phyloP scores from a whole-genome alignment of 2,113 vertebrate genomes.

The Romanogobio albipinnatus region DNA sequence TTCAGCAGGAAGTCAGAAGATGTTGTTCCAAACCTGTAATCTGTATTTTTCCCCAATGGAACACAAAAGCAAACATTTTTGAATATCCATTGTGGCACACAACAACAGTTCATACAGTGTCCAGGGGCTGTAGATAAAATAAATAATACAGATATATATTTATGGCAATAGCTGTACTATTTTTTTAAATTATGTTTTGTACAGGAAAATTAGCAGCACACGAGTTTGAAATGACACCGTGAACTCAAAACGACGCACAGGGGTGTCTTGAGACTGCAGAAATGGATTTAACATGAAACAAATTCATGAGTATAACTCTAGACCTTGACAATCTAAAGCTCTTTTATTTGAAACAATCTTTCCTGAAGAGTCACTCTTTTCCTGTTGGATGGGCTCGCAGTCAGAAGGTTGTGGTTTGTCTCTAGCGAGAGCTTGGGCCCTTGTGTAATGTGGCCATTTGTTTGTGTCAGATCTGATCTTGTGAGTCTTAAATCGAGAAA shows the following conservation, averaged over 20 bases:
- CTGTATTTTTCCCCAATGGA: background rate
- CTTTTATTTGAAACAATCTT: constrained; percentile 24
- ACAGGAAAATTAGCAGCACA: background rate
- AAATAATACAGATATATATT: too few relatives aligned
- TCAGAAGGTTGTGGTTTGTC: constrained; percentile 11
- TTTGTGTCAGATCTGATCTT: constrained; percentile 33
- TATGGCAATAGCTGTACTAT: too few relatives aligned
- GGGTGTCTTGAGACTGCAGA: background rate
- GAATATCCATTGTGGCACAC: too few relatives aligned
- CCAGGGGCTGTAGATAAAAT: background rate
- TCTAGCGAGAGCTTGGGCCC: background rate
- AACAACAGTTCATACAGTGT: background rate
- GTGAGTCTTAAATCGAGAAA: constrained; percentile 35
- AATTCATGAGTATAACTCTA: constrained; percentile 1
- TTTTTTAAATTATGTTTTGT: background rate
- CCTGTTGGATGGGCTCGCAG: background rate
- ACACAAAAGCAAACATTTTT: background rate
- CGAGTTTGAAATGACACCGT: background rate
- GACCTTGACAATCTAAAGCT: constrained; percentile 15
- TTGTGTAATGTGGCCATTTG: constrained; percentile 16
- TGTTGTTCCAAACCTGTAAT: background rate
- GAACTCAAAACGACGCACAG: background rate
- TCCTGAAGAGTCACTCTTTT: background rate
- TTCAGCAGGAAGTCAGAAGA: background rate
- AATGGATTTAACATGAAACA: constrained; percentile 5